Evolutionary conservation across 2,888 invertebrate species (phyloP), one percentile per base, ranked within the genome.

Genomic region (Halictus ligatus): DNA sequence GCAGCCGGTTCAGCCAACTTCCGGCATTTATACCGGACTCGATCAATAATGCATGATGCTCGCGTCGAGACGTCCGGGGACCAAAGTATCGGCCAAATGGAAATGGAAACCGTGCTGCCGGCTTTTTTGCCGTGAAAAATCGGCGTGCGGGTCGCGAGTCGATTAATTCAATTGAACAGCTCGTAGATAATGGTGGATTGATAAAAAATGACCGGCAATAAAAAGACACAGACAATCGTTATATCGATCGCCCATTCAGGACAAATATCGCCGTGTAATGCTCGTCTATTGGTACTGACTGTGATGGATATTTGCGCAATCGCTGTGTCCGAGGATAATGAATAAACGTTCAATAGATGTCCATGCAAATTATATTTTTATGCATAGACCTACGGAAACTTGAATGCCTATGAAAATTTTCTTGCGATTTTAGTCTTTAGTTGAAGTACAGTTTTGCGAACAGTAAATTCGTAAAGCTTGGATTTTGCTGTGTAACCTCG

Each of bases 131-230:
- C 13, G 67, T 13, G 71, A 73, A 67, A 64, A 84, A 76, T 18
- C 54, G 43, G 77, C 71, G n/a, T 58, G 43, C 60, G 6, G 40
- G 75, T 7, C 8, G 40, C 67, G 29, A 71, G 78, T 89, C 83
- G 83, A 83, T 89, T 86, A 89, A 88, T 86, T 86, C 83, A 89
- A 88, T 86, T 77, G 88, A 89, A 67, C 83, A 86, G 72, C 73
- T 8, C 78, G 76, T 29, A 80, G 80, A 82, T 80, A 81, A 81
- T 78, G 50, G 69, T n/a, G 69, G 58, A 15, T 71, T 72, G 60
- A 46, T 46, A 69, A 75, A 79, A 89, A 88, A 80, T 78, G 73
- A 84, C 50, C 50, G 74, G 60, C 74, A 67, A 76, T 72, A 74
- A 81, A 72, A 80, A 74, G 40, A 80, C 60, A 64, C 10, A 21